Percentiles rank a stretch among this genome's conserved stretches.
These are phyloP conservation scores for Alloplasta piceator DNA, from an alignment of 2,888 invertebrate species.

Conservation along the genomic window DNA sequence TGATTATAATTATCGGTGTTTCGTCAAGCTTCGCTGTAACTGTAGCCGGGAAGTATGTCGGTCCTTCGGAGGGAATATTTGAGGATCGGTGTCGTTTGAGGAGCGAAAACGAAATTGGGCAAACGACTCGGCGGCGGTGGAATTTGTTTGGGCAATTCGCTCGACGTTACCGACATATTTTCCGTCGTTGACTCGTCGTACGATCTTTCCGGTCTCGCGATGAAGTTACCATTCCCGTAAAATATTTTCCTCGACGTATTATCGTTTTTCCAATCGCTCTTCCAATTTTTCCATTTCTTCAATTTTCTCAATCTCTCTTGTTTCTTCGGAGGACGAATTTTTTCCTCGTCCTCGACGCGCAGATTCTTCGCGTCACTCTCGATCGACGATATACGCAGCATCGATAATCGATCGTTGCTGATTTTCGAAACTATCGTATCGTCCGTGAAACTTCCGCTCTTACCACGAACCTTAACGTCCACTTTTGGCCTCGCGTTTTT, in stretches of 20 bases:
- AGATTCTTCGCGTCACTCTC: slow-evolving; percentile 49
- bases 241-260: slow-evolving; percentile 26
- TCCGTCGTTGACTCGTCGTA: slow-evolving; percentile 76
- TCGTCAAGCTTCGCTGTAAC: slow-evolving; percentile 69
- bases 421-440: slow-evolving; percentile 42
- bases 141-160: slow-evolving; percentile 83
- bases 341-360: slow-evolving; percentile 34
- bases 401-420: slow-evolving; percentile 54
- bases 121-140: slow-evolving; percentile 81
- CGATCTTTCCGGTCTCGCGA: slow-evolving; percentile 45
- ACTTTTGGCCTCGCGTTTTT: slow-evolving; percentile 77
- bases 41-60: slow-evolving; percentile 74
- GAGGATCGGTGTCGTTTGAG: slow-evolving; percentile 79
- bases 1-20: slow-evolving; percentile 3
- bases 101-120: slow-evolving; percentile 69
- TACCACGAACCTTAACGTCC: slow-evolving; percentile 77
- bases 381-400: slow-evolving; percentile 59
- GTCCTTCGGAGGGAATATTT: slow-evolving; percentile 74
- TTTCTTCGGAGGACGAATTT: slow-evolving; percentile 72
- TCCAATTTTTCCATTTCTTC: background rate
- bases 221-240: slow-evolving; percentile 51
- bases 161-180: slow-evolving; percentile 80
- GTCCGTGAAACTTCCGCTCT: slow-evolving; percentile 72
- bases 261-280: slow-evolving; percentile 4
- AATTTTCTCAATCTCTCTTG: slow-evolving; percentile 15